phyloP scores from a whole-genome alignment of 2,888 invertebrate species.

The Endotricha flammealis region DNA sequence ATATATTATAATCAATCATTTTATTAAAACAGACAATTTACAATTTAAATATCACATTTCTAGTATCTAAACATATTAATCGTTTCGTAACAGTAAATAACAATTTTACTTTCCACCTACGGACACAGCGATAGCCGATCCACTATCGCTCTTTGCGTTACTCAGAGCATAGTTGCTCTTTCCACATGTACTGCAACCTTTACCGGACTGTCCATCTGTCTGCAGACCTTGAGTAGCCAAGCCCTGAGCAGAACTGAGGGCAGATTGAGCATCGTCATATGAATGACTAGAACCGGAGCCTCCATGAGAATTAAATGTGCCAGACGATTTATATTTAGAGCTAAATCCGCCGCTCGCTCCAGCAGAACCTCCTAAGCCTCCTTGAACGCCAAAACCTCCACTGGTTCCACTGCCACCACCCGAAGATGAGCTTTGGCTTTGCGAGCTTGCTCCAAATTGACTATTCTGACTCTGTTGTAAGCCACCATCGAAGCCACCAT shows the following conservation, averaged over 20 bases:
- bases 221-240: conserved; percentile 52
- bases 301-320: conserved; percentile 4
- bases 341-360: conserved; percentile 1
- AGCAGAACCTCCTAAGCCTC: background rate
- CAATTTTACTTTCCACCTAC: conserved; percentile 45
- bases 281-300: conserved; percentile 11
- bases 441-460: conserved; percentile 6
- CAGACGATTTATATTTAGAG: background rate
- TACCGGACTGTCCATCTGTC: conserved; percentile 29
- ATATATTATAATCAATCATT: no score
- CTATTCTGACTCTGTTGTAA: conserved; percentile 6
- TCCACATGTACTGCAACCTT: conserved; percentile 54
- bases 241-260: conserved; percentile 46
- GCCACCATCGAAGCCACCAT: conserved; percentile 3
- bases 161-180: conserved; percentile 59
- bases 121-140: conserved; percentile 60
- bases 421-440: conserved; percentile 10
- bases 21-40: no score
- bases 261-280: conserved; percentile 26
- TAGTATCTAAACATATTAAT: no score
- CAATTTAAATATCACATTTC: no score
- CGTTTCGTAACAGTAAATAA: no score
- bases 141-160: conserved; percentile 60
- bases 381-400: background rate
- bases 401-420: background rate